Evolutionary conservation across 2,888 invertebrate genomes (phyloP), one percentile per base, ranked within the genome.

Genomic region (Brenthis ino): DNA sequence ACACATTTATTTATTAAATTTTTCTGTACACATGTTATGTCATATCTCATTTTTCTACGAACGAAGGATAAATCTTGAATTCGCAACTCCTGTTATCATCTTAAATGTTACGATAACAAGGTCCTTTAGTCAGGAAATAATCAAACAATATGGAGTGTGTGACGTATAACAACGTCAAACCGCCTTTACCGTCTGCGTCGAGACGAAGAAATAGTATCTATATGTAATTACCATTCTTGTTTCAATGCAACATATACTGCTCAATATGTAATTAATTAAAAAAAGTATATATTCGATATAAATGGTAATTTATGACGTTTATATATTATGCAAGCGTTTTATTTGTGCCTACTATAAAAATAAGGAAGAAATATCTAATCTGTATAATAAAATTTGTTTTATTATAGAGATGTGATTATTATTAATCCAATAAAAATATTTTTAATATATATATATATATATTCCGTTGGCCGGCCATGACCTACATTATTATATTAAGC

Each of bases 51-150:
- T 60, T 60, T 50, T 37, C 16, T 50, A 50, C 11, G 28, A 33
- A 43, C n/a, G 13, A 20, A 14, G 33, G 37, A 67, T 69, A 70
- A 70, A 71, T 65, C 65, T 53, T 64, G 65, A 65, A 65, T 69
- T 69, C 43, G 69, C 54, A 53, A 43, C 20, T 65, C 48, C 43
- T 69, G 66, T 74, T 74, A 71, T 70, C 73, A 70, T 74, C 71
- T 74, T 72, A 72, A 75, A 76, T 74, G 69, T 69, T 69, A 72
- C 14, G 48, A 57, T 71, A 70, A 72, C 77, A 77, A 77, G 77
- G 77, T 70, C 73, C 67, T 65, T 72, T 67, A 68, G 64, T 67
- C 74, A 77, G 77, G 77, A 77, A 77, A 74, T 60, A 65, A 70
- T 72, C 68, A 67, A 73, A 64, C 67, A 72, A 67, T 43, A 43